These are phyloP conservation scores for Aphelenchoides fujianensis DNA, from an alignment of 1,140 invertebrate genomes.

Conservation along the genomic window DNA sequence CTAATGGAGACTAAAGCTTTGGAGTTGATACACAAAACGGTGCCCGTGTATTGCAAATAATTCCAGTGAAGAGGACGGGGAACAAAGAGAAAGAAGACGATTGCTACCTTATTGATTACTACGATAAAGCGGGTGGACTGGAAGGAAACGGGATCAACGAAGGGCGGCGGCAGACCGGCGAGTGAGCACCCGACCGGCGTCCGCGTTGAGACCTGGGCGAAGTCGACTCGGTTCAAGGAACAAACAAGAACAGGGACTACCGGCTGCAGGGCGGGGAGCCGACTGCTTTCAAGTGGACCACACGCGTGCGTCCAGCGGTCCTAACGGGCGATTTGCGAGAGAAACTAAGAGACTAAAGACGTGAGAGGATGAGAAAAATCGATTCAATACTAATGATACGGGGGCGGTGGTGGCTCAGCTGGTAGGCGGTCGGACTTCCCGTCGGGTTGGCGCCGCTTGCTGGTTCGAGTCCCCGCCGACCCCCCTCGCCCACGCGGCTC, in stretches of 20 bases:
- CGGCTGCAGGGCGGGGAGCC: too few relatives aligned
- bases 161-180: background rate
- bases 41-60: background rate
- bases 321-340: background rate
- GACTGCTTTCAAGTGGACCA: background rate
- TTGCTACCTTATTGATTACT: too few relatives aligned
- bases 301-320: background rate
- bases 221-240: slow-evolving; percentile 2
- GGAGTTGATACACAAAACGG: background rate
- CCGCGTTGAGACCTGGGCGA: background rate
- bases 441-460: too few relatives aligned
- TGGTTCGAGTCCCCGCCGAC: too few relatives aligned
- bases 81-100: too few relatives aligned
- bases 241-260: background rate
- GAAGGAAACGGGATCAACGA: background rate
- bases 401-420: too few relatives aligned
- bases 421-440: too few relatives aligned
- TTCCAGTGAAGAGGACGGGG: background rate
- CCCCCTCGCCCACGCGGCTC: too few relatives aligned
- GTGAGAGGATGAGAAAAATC: background rate
- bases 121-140: background rate
- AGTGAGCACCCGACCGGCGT: too few relatives aligned
- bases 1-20: background rate
- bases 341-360: background rate
- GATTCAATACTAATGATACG: too few relatives aligned